Base-by-base conservation (phyloP, 2,113 vertebrate genomes). In the Semnornis frantzii region DNA sequence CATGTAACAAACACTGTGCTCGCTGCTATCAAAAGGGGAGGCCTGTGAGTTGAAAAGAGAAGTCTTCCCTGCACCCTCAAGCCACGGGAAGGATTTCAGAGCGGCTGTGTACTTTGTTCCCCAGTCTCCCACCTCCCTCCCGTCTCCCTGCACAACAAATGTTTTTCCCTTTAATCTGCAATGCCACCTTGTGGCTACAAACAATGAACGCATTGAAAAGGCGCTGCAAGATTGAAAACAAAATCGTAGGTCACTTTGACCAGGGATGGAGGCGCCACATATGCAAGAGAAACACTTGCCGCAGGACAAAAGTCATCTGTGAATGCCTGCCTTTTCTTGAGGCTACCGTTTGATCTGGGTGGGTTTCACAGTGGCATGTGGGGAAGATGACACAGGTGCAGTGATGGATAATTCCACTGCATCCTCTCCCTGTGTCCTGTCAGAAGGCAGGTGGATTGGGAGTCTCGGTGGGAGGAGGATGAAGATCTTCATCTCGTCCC, bases 171-270 rank as follows among this genome's bases (percentile, higher is more conserved):
- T 98, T 97, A 98, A 97, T 97, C 98, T 97, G 96, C 92, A 95
- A 97, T 98, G 97, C 98, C 98, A 98, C 97, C 98, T 98, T 97
- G 98, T 98, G 98, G 98, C 77, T 95, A 18, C 18, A 62, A 82
- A 90, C 39, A 78, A 96, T 57, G 94, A 97, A 72, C 64, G 92
- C 97, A 94, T 37, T 63, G 9, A 31, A 80, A 77, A 62, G 39
- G 16, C 48, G 14, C 31, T 48, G 33, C 52, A 23, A 25, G 8
- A 9, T 19, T 48, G 5, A 3, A 71, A 83, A 57, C 58, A 21
- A 88, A 78, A 75, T 89, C 86, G 46, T 39, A 25, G 58, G 77
- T 89, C 76, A 54, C 48, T 77, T 62, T 50, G 85, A 42, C 62
- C 42, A 30, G 55, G 10, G 18, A 30, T 46, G 12, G 50, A 63